Percentiles rank a stretch among this genome's conserved stretches.
phyloP scores from a whole-genome alignment of 1,140 invertebrate genomes.

The Physella acuta region DNA sequence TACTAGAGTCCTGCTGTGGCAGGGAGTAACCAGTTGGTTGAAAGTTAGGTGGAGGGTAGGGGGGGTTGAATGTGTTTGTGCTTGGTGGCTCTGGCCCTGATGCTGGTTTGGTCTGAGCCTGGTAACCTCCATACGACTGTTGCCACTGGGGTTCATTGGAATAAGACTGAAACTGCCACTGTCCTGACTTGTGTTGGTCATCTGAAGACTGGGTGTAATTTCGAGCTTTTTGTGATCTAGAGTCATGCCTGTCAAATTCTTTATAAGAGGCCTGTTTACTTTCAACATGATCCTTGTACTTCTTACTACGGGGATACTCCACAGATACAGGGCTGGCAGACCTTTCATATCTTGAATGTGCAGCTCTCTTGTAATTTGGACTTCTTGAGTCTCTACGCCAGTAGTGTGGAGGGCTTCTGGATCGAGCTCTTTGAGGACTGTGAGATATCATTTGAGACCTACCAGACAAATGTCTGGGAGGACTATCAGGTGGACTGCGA shows the following conservation, averaged over 20 bases:
- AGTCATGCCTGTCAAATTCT: slow-evolving; percentile 2
- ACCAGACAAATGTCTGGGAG: background rate
- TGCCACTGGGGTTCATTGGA: slow-evolving; percentile 1
- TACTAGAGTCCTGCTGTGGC: background rate
- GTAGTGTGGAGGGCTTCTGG: background rate
- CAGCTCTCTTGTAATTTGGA: background rate
- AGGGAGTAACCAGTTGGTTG: background rate
- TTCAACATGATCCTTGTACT: background rate
- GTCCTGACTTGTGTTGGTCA: slow-evolving; percentile 1
- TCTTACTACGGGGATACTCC: background rate
- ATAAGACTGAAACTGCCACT: background rate
- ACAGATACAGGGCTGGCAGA: background rate
- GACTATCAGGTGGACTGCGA: background rate
- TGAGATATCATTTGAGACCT: background rate
- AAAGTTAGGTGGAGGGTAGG: background rate
- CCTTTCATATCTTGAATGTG: background rate
- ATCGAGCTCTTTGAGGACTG: background rate
- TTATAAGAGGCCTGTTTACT: background rate
- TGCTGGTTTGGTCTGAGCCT: background rate
- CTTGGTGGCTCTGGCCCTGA: background rate
- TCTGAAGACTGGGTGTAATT: background rate
- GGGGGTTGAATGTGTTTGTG: slow-evolving; percentile 1
- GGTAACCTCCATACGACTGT: background rate
- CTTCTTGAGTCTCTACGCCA: slow-evolving; percentile 2
- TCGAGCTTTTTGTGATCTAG: background rate